phyloP scores from a whole-genome alignment of 2,113 vertebrate genomes.

The Phalacrocorax aristotelis region DNA sequence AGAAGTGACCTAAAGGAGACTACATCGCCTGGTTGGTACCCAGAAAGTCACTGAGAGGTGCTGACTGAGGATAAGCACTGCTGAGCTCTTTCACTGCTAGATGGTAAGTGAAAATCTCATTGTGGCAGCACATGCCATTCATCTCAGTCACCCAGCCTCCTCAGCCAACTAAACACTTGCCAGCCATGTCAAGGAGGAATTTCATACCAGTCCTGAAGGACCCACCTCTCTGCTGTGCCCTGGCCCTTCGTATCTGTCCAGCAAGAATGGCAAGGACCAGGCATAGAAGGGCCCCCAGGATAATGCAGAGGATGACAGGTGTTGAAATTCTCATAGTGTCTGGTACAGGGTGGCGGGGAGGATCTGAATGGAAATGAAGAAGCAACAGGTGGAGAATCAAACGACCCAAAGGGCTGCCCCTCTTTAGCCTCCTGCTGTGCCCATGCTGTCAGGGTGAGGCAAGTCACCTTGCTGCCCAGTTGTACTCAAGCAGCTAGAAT shows the following conservation, averaged over 20 bases:
- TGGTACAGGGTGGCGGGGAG: background rate
- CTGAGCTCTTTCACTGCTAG: background rate
- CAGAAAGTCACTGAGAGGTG: background rate
- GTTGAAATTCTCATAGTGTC: background rate
- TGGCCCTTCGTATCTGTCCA: background rate
- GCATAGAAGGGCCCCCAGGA: slow-evolving; percentile 31
- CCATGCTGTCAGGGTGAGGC: background rate
- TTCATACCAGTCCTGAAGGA: background rate
- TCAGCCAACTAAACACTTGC: background rate
- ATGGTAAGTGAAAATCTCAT: background rate
- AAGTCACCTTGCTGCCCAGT: background rate
- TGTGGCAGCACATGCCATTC: background rate
- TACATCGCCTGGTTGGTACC: background rate
- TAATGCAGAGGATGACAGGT: slow-evolving; percentile 36
- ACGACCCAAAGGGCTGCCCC: background rate
- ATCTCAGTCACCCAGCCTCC: background rate
- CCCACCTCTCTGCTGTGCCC: slow-evolving; percentile 6
- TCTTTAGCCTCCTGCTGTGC: background rate
- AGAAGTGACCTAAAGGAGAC: background rate
- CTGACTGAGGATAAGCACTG: background rate
- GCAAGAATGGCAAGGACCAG: slow-evolving; percentile 42
- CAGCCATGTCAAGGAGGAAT: background rate
- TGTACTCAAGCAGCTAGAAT: background rate
- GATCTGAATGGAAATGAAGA: background rate
- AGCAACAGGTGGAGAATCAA: background rate